Evolutionary conservation across 35 echinoderm and acorn worm species (phyloP).

Genomic region (Chiridota heheva): DNA sequence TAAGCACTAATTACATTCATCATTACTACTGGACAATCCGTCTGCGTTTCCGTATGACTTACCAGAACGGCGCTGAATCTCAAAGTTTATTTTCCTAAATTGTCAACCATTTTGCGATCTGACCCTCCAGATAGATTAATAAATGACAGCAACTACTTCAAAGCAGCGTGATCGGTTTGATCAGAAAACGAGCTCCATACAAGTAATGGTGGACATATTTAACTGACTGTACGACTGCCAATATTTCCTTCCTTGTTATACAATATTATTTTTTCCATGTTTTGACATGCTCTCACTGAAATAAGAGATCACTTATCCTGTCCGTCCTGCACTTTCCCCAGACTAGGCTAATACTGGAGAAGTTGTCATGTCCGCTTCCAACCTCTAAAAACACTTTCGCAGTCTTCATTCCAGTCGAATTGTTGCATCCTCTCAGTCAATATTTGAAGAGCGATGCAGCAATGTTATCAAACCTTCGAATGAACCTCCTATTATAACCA

Average conservation of each 20-base stretch:
- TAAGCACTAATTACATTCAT: neutral
- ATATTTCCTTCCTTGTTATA: constrained; percentile 25
- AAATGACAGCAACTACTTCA: neutral
- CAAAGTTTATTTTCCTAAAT: constrained; percentile 31
- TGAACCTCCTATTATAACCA: constrained; percentile 54
- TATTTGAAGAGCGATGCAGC: constrained; percentile 3
- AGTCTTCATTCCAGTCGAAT: constrained; percentile 33
- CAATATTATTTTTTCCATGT: constrained; percentile 31
- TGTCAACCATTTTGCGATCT: neutral
- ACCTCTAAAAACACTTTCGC: constrained; percentile 3
- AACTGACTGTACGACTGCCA: constrained; percentile 1
- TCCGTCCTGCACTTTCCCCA: neutral
- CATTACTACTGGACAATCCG: constrained; percentile 48
- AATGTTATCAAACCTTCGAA: constrained; percentile 45
- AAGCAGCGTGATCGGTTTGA: neutral
- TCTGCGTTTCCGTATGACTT: constrained; percentile 54
- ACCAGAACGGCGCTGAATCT: constrained; percentile 45
- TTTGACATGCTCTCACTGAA: constrained; percentile 19
- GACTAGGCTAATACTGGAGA: constrained; percentile 33
- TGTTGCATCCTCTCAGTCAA: constrained; percentile 1
- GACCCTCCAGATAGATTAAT: neutral
- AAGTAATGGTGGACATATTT: neutral
- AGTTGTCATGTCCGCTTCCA: constrained; percentile 13
- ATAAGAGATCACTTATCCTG: constrained; percentile 10
- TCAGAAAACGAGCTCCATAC: neutral